Evolutionary conservation across 2,888 invertebrate species (phyloP), one percentile per base, ranked within the genome.

Genomic region (Trachelus troglodyta): DNA sequence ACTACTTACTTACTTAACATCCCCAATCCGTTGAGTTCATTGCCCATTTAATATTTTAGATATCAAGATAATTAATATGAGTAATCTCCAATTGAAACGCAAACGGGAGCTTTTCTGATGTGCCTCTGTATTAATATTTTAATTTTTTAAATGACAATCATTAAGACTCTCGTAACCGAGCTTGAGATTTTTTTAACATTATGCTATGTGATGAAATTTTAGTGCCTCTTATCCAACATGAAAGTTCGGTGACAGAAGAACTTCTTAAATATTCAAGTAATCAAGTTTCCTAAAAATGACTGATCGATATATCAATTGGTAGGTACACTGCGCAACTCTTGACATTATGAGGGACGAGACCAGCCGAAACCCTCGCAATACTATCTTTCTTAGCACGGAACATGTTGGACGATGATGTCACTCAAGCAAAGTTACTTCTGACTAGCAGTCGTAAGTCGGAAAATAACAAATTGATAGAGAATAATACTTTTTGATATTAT

Each of bases 341-440:
- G 56, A 56, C 56, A 56, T 56, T 71, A 71, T 71, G 34, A 33
- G 71, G 23, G 71, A n/a, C 30, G 71, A 30, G 12, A 15, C 71
- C 71, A 34, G 30, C 9, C 30, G 71, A 34, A 71, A 34, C 23
- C 23, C 23, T 56, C 23, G 56, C 56, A 56, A 23, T 56, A 56
- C 56, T 56, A 56, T 23, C 9, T 9, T 56, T 23, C 56, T 23
- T 56, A 23, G 9, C 31, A 23, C 4, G 1, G n/a, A n/a, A 31
- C 76, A 76, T 75, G 40, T 79, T 76, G 78, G 77, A 80, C 76
- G 78, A 77, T 82, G 81, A 81, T 76, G 79, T 82, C 82, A 81
- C 79, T 79, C 77, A 71, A 78, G 77, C 73, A 79, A 81, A 82
- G 78, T 74, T 77, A 71, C 12, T 74, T 74, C 79, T 77, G 76